These are phyloP conservation scores for Drosophila prolongata DNA, from an alignment of 2,888 invertebrate species.

Conservation along the genomic window DNA sequence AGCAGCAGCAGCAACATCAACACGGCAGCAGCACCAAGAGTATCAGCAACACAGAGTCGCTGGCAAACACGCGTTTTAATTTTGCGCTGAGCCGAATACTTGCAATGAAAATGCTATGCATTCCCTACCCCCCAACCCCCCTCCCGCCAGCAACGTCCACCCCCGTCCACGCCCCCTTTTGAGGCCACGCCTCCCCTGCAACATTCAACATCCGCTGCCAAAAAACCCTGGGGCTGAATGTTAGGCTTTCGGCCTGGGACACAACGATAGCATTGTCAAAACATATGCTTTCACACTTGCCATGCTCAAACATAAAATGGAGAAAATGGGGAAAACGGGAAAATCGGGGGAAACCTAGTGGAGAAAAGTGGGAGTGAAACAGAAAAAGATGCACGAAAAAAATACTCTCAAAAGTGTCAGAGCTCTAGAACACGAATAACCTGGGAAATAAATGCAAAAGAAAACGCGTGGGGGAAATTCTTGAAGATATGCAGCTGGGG, in stretches of 20 bases:
- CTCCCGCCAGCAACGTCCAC: not conserved
- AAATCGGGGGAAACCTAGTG: not conserved
- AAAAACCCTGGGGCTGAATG: constrained; percentile 17
- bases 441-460: not conserved
- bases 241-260: constrained; percentile 33
- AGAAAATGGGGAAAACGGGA: not conserved
- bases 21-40: constrained; percentile 4
- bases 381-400: constrained; percentile 21
- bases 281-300: constrained; percentile 75
- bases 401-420: constrained; percentile 31
- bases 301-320: constrained; percentile 18
- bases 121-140: constrained; percentile 7
- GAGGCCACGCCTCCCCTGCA: not conserved
- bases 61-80: constrained; percentile 68
- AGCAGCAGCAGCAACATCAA: constrained; percentile 19
- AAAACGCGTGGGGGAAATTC: not conserved
- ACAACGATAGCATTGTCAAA: constrained; percentile 67
- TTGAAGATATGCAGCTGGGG: not conserved
- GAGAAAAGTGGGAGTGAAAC: not conserved
- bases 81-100: constrained; percentile 61
- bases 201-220: constrained; percentile 28
- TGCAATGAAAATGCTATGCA: constrained; percentile 56
- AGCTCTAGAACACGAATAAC: not conserved
- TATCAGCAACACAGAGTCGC: constrained; percentile 17
- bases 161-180: not conserved